These are phyloP conservation scores for Drosophila incognita DNA, from an alignment of 2,888 invertebrate species.

Conservation along the genomic window DNA sequence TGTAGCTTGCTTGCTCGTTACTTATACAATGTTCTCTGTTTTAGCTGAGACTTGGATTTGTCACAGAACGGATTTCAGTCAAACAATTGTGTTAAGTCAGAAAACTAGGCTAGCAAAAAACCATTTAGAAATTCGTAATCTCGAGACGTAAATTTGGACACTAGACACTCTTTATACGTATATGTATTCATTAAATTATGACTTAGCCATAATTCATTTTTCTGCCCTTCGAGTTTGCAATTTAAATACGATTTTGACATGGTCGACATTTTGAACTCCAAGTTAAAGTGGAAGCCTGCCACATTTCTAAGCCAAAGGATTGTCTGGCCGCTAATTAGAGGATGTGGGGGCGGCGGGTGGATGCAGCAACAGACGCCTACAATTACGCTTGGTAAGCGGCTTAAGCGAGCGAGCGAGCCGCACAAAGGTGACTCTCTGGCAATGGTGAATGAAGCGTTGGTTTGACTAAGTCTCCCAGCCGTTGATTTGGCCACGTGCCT, in stretches of 20 bases:
- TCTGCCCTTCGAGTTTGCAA: not conserved
- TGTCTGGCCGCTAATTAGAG: slow-evolving; percentile 30
- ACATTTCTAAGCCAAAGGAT: slow-evolving; percentile 40
- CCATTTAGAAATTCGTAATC: not conserved
- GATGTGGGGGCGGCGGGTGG: not conserved
- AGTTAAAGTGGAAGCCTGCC: slow-evolving; percentile 4
- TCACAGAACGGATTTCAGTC: not conserved
- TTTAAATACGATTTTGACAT: not conserved
- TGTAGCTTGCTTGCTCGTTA: not conserved
- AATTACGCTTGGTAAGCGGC: slow-evolving; percentile 71
- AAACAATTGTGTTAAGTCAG: not conserved
- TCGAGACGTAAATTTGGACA: not conserved
- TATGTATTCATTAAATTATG: not conserved
- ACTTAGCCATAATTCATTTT: not conserved
- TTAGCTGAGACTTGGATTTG: not conserved
- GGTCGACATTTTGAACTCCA: slow-evolving; percentile 22
- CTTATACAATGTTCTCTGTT: slow-evolving; percentile 13
- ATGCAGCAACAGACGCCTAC: slow-evolving; percentile 31
- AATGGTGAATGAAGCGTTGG: slow-evolving; percentile 19
- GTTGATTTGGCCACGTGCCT: slow-evolving; percentile 46
- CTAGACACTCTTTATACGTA: not conserved
- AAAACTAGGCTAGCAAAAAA: not conserved
- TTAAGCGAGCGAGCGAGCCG: slow-evolving; percentile 43
- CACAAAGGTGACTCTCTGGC: slow-evolving; percentile 36
- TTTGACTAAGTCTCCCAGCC: slow-evolving; percentile 1